phyloP scores from a whole-genome alignment of 2,888 invertebrate genomes.

The Deladenus siricidicola region DNA sequence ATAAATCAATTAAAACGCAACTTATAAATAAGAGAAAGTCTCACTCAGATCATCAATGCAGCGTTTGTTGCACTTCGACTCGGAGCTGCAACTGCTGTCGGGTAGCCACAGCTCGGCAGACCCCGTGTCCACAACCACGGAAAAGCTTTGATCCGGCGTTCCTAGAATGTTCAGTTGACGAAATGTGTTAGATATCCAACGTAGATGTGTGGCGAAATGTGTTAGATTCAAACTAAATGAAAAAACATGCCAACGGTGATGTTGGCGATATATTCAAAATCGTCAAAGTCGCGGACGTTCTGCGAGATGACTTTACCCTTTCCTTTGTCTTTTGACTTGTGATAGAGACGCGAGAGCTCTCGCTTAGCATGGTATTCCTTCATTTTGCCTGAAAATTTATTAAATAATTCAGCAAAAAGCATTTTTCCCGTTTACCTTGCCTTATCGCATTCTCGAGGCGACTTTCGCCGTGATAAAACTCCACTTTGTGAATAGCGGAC shows the following conservation, averaged over 20 bases:
- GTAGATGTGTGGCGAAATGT: no score
- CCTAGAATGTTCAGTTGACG: no score
- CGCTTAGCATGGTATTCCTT: background rate
- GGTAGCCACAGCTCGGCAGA: slow-evolving; percentile 17
- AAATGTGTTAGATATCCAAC: no score
- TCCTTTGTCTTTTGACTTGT: background rate
- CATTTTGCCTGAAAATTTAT: background rate
- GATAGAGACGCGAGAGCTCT: background rate
- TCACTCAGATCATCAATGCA: background rate
- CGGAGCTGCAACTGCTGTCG: slow-evolving; percentile 2
- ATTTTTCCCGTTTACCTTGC: no score
- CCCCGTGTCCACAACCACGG: slow-evolving; percentile 19
- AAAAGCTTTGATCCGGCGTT: slow-evolving; percentile 15
- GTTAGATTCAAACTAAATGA: no score
- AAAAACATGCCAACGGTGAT: slow-evolving; percentile 13
- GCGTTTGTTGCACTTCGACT: background rate
- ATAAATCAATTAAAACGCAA: no score
- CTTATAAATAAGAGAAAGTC: no score
- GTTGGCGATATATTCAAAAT: slow-evolving; percentile 12
- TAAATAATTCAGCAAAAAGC: no score
- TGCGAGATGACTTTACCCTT: background rate
- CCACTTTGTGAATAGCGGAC: background rate
- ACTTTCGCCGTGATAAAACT: background rate
- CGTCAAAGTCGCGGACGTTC: slow-evolving; percentile 9
- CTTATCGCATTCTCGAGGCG: background rate